phyloP scores from a whole-genome alignment of 2,113 vertebrate species.

The Jaculus jaculus region DNA sequence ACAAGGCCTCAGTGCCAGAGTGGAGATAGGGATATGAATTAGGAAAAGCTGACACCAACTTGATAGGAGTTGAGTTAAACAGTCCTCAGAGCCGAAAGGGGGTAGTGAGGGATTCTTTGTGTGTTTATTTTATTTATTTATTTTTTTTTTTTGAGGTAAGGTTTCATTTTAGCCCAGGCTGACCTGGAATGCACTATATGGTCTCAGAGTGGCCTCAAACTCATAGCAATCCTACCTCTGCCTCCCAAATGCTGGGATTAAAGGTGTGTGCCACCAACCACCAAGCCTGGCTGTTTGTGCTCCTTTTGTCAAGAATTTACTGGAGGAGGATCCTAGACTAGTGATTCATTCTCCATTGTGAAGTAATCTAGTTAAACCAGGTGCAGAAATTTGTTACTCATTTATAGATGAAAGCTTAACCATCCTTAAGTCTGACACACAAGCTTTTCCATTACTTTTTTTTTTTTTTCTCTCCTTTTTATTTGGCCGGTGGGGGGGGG shows the following conservation, averaged over 20 bases:
- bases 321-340: neutral
- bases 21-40: neutral
- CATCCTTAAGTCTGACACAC: neutral
- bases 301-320: slow-evolving; percentile 39
- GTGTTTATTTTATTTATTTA: neutral
- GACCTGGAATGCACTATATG: too few relatives aligned
- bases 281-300: neutral
- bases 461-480: neutral
- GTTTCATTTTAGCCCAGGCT: too few relatives aligned
- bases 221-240: too few relatives aligned
- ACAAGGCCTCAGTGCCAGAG: neutral
- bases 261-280: too few relatives aligned
- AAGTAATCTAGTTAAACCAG: slow-evolving; percentile 49
- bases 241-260: too few relatives aligned
- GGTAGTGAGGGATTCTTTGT: neutral
- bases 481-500: too few relatives aligned
- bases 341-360: slow-evolving; percentile 44
- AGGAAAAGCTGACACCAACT: neutral
- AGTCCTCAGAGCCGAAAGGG: neutral
- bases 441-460: slow-evolving; percentile 43
- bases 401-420: slow-evolving; percentile 37
- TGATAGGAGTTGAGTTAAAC: slow-evolving; percentile 1
- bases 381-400: slow-evolving; percentile 28
- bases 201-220: too few relatives aligned
- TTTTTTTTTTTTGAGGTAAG: too few relatives aligned